These are phyloP conservation scores for Delphinapterus leucas DNA, from an alignment of 2,113 vertebrate species.

Conservation along the genomic window DNA sequence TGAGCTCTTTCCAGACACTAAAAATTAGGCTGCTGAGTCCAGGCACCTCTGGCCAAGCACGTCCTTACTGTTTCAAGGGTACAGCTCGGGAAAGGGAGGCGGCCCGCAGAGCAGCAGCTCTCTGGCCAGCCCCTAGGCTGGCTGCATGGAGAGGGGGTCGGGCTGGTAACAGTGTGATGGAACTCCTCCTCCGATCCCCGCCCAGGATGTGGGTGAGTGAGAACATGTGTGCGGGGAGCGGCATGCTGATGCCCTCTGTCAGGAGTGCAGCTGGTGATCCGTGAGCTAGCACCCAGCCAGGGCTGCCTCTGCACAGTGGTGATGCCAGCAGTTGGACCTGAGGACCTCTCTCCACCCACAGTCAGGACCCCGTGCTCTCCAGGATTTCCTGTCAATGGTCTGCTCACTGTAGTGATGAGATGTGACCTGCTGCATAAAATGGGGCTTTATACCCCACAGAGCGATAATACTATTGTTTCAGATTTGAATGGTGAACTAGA, in stretches of 20 bases:
- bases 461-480: background rate
- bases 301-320: accelerated
- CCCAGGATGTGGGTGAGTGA: background rate
- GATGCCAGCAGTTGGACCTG: accelerated
- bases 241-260: accelerated
- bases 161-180: background rate
- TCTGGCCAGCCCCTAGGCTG: background rate
- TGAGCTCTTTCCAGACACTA: conserved; percentile 27
- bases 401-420: background rate
- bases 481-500: background rate
- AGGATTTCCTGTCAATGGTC: background rate
- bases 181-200: background rate
- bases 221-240: accelerated
- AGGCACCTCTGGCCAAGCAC: background rate
- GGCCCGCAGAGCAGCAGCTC: background rate
- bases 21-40: background rate
- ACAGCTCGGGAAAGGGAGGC: accelerated
- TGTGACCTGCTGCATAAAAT: background rate
- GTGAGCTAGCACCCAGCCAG: background rate
- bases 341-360: accelerated
- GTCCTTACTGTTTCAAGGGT: background rate
- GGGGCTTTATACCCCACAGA: background rate
- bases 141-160: accelerated
- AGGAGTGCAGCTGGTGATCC: background rate
- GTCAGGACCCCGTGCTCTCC: background rate